Evolutionary conservation across 2,888 invertebrate species (phyloP).

Genomic region (Tuberolachnus salignus): DNA sequence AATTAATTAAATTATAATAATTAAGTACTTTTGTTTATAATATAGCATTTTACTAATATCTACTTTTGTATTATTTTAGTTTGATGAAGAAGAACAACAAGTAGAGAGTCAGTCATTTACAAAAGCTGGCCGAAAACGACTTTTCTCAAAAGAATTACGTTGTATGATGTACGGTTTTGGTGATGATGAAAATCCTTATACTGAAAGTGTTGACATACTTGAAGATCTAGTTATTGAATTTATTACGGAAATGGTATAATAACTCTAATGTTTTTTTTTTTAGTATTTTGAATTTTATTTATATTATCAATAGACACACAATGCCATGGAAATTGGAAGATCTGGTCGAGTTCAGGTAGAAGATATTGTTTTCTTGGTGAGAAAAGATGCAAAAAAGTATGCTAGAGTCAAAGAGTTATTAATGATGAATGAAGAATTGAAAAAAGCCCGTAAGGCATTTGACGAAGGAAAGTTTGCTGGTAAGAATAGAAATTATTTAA

Average conservation of each 20-base stretch:
- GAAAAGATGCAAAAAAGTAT: conserved; percentile 95
- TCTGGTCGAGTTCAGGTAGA: conserved; percentile 97
- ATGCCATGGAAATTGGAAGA: conserved; percentile 94
- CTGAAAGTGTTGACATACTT: conserved; percentile 95
- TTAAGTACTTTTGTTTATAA: neutral
- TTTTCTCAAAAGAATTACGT: conserved; percentile 89
- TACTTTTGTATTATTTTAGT: conserved; percentile 54
- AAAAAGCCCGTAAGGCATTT: conserved; percentile 98
- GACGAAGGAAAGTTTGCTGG: conserved; percentile 86
- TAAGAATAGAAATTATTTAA: conserved; percentile 14
- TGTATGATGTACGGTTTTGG: conserved; percentile 99
- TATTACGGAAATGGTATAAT: conserved; percentile 85
- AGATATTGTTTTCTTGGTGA: conserved; percentile 93
- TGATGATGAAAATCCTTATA: conserved; percentile 98
- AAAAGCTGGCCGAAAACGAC: conserved; percentile 73
- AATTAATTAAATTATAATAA: too few relatives aligned
- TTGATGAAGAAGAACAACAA: conserved; percentile 60
- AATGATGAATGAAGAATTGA: conserved; percentile 98
- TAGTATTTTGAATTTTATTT: conserved; percentile 13
- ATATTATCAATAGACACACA: conserved; percentile 68
- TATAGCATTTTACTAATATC: neutral
- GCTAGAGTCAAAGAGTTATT: conserved; percentile 95
- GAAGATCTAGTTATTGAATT: conserved; percentile 98
- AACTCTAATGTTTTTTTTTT: conserved; percentile 25
- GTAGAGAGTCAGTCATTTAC: conserved; percentile 57